Evolutionary conservation across 1,140 invertebrate genomes (phyloP), one percentile per base, ranked within the genome.

Genomic region (Pararge aegeria): DNA sequence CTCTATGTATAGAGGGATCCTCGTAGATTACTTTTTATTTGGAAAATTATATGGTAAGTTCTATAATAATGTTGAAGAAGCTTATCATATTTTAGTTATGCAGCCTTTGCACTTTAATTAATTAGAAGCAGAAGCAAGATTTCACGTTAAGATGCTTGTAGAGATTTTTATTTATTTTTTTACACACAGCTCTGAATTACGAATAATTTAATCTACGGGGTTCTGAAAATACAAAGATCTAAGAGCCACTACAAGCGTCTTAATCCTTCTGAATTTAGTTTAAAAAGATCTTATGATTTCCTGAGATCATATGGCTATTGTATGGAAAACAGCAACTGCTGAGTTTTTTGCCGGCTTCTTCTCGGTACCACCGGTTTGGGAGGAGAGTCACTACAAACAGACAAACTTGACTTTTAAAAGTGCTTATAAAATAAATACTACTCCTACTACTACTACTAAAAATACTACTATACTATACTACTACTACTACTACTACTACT

Each of bases 1-100:
- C n/a, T n/a, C n/a, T n/a, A 34, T 7, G 10, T 34, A 34, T 34
- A 12, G 13, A 18, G 15, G 6, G 18, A 13, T 42, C 12, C 13
- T 18, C 38, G 5, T 10, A 15, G 7, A 42, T 18, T 12, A 6
- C 38, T 16, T 42, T 42, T 42, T 16, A 42, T 42, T 18, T 42
- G 13, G 12, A 12, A 42, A 42, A 42, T 7, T 42, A 42, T 18
- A 15, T 9, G 0, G 38, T 16, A 42, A 42, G 13, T 42, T 42
- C 38, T 15, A 16, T 15, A 40, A 16, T 16, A 18, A 42, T 42
- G 38, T 42, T 42, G 5, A 42, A 42, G 16, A 42, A 3, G 37
- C 38, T 42, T 42, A 42, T 42, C 38, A 42, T 42, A 42, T 42
- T 42, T 42, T 18, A 42, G 38, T 15, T 10, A 12, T 15, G 4